Evolutionary conservation across 2,888 invertebrate species (phyloP).

Genomic region (Ceramica pisi): DNA sequence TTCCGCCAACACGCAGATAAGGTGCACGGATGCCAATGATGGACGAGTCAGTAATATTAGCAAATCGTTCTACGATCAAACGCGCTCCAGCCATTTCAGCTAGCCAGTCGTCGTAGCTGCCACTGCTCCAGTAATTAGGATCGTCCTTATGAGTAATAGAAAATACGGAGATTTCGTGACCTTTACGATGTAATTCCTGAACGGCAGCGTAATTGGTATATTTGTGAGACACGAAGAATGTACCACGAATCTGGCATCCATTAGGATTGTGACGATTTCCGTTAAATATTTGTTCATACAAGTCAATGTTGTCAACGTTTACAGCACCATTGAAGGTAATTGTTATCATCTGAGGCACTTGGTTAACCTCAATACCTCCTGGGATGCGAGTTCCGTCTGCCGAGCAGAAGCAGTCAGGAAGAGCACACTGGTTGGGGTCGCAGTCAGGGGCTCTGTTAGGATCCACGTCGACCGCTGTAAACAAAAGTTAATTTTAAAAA

Average conservation of each 20-base stretch:
- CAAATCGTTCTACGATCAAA: slow-evolving; percentile 96
- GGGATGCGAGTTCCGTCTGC: slow-evolving; percentile 97
- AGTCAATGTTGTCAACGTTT: slow-evolving; percentile 97
- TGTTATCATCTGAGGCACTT: slow-evolving; percentile 98
- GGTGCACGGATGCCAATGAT: slow-evolving; percentile 97
- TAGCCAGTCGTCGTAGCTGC: slow-evolving; percentile 97
- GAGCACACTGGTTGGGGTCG: slow-evolving; percentile 96
- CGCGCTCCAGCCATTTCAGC: slow-evolving; percentile 98
- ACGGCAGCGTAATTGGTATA: slow-evolving; percentile 97
- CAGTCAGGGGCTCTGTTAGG: slow-evolving; percentile 98
- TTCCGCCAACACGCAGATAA: slow-evolving; percentile 97
- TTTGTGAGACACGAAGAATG: slow-evolving; percentile 98
- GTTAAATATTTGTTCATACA: slow-evolving; percentile 97
- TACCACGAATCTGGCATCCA: slow-evolving; percentile 96
- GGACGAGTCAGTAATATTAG: slow-evolving; percentile 97
- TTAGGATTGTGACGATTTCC: slow-evolving; percentile 96
- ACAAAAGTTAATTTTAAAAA: slow-evolving; percentile 33
- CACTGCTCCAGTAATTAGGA: slow-evolving; percentile 97
- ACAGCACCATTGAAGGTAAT: slow-evolving; percentile 98
- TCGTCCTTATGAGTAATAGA: slow-evolving; percentile 98
- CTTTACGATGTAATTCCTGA: slow-evolving; percentile 96
- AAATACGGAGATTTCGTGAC: slow-evolving; percentile 98
- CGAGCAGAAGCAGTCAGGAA: slow-evolving; percentile 98
- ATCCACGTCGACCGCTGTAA: slow-evolving; percentile 96
- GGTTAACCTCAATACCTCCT: slow-evolving; percentile 94